Percentiles rank a stretch among this genome's conserved stretches.
phyloP scores from a whole-genome alignment of 2,113 vertebrate species.

The Pygoscelis adeliae region DNA sequence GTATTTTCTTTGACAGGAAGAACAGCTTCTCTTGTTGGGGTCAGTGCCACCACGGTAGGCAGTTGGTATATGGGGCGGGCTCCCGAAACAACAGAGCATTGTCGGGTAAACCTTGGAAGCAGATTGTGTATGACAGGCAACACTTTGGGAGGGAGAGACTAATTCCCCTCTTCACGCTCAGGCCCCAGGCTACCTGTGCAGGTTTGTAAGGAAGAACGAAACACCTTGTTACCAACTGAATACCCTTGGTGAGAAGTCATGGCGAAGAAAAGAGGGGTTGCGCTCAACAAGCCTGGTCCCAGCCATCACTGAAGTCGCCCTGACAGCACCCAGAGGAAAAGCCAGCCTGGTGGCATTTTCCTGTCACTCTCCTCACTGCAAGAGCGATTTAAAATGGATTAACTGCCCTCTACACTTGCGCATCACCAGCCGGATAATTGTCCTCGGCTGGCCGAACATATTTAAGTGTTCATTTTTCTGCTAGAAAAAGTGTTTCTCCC shows the following conservation, averaged over 20 bases:
- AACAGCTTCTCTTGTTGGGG: neutral
- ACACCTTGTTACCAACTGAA: neutral
- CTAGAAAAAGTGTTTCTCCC: slow-evolving; percentile 9
- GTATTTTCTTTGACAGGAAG: neutral
- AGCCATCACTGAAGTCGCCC: fast-evolving
- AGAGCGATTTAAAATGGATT: neutral
- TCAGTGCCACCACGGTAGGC: neutral
- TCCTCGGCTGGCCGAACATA: neutral
- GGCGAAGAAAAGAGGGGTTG: neutral
- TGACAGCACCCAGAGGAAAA: neutral
- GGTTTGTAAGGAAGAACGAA: neutral
- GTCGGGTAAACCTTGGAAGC: neutral
- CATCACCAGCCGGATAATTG: neutral
- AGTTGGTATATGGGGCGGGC: fast-evolving
- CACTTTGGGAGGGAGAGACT: neutral
- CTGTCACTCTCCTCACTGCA: neutral
- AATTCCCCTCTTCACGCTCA: neutral
- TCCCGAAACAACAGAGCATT: fast-evolving
- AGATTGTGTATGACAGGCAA: neutral
- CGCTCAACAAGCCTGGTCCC: neutral
- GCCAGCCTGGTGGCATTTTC: neutral
- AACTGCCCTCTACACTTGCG: neutral
- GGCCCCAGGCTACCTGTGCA: neutral
- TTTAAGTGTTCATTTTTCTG: slow-evolving; percentile 55
- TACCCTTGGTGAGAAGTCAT: neutral